These are phyloP conservation scores for Echinometra lucunter DNA, from an alignment of 53 echinoderm and acorn worm genomes.

Conservation along the genomic window DNA sequence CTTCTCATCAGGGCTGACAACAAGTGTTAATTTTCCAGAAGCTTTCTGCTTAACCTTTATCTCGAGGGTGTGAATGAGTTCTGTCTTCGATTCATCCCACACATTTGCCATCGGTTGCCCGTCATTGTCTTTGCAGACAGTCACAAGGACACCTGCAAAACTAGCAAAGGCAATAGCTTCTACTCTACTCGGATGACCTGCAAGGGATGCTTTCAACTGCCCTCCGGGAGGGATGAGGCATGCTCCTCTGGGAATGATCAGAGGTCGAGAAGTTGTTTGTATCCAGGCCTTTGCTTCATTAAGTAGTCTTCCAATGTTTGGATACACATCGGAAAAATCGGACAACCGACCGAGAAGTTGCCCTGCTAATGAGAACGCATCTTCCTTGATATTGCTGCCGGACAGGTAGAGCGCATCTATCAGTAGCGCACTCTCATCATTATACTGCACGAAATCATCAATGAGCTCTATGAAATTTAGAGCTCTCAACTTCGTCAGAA, in stretches of 20 bases:
- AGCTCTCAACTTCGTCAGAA: conserved; percentile 81
- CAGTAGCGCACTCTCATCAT: conserved; percentile 73
- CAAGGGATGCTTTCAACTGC: conserved; percentile 82
- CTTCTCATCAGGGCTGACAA: conserved; percentile 68
- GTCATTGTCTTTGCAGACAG: conserved; percentile 78
- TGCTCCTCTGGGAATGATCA: conserved; percentile 78
- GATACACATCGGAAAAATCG: conserved; percentile 67
- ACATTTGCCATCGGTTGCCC: conserved; percentile 85
- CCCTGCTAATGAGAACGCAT: conserved; percentile 86
- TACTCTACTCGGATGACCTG: conserved; percentile 84
- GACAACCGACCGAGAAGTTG: conserved; percentile 85
- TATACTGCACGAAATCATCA: conserved; percentile 70
- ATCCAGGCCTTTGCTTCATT: conserved; percentile 78
- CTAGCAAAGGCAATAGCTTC: conserved; percentile 75
- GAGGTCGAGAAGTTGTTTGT: conserved; percentile 55
- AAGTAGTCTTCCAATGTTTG: conserved; percentile 69
- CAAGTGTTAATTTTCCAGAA: conserved; percentile 65
- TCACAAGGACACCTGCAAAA: conserved; percentile 70
- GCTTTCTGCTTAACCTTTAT: conserved; percentile 45
- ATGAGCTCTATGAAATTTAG: conserved; percentile 84
- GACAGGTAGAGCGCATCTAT: conserved; percentile 82
- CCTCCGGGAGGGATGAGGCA: conserved; percentile 93
- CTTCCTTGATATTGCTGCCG: conserved; percentile 86
- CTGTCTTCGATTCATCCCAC: conserved; percentile 79
- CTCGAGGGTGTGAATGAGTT: conserved; percentile 84